Percentiles rank a stretch among this genome's conserved stretches.
These are phyloP conservation scores for Microplitis manilae DNA, from an alignment of 2,888 invertebrate species.

Conservation along the genomic window DNA sequence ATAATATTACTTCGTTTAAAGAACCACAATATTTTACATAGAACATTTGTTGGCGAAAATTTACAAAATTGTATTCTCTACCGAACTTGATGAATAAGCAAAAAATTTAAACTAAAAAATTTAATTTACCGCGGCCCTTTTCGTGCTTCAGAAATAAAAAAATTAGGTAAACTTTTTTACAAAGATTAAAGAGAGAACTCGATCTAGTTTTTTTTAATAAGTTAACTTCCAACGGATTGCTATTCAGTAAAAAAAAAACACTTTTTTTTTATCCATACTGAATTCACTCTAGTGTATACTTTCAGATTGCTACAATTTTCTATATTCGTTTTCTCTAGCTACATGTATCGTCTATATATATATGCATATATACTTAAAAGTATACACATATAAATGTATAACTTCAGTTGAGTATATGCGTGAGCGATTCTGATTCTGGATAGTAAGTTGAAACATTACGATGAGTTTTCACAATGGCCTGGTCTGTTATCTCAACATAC, in stretches of 20 bases:
- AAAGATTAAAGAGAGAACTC: neutral
- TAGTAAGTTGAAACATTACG: constrained; percentile 6
- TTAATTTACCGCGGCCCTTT: neutral
- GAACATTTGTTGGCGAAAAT: neutral
- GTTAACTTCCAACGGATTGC: neutral
- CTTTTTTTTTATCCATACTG: neutral
- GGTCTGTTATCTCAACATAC: constrained; percentile 46
- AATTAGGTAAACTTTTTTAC: neutral
- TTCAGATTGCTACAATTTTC: neutral
- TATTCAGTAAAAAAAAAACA: neutral
- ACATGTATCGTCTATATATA: neutral
- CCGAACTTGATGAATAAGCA: neutral
- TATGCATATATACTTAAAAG: neutral
- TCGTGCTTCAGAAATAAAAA: neutral
- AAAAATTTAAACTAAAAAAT: neutral
- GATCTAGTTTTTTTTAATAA: neutral
- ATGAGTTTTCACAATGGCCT: constrained; percentile 22
- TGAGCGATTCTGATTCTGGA: constrained; percentile 7
- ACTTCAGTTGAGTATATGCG: neutral
- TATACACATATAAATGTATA: neutral
- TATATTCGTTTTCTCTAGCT: neutral
- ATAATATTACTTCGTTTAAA: no score
- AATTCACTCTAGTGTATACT: neutral
- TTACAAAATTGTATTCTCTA: neutral
- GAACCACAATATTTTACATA: no score